phyloP scores from a whole-genome alignment of 2,797 vertebrate genomes.

The Otolemur crassicaudatus region DNA sequence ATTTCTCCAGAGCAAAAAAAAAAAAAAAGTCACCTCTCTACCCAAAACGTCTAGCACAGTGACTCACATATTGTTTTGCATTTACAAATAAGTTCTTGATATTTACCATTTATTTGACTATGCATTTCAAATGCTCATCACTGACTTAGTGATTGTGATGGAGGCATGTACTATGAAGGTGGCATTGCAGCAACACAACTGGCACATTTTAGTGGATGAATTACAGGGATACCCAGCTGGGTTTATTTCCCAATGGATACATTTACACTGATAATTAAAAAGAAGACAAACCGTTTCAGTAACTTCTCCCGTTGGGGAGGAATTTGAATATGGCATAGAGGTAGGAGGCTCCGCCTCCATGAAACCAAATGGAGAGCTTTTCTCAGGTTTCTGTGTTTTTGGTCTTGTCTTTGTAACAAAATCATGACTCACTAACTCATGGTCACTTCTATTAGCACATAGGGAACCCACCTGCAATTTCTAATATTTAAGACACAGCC shows the following conservation, averaged over 20 bases:
- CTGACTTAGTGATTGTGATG: neutral
- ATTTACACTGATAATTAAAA: neutral
- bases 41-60: neutral
- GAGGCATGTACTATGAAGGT: neutral
- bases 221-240: neutral
- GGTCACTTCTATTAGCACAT: neutral
- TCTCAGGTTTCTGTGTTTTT: neutral
- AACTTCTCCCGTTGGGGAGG: neutral
- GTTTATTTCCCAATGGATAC: neutral
- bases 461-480: neutral
- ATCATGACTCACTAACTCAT: neutral
- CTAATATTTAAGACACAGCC: neutral
- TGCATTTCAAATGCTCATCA: neutral
- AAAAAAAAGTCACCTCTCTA: neutral
- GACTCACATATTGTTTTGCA: neutral
- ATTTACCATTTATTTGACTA: neutral
- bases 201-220: neutral
- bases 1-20: neutral
- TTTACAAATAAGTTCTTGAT: neutral
- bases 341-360: neutral
- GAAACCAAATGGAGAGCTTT: neutral
- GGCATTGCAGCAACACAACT: neutral
- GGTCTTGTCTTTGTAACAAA: neutral
- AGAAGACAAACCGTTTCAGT: neutral
- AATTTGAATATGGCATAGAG: neutral